Conservation (phyloP, 2,888 invertebrate genomes). For the Catocala fraxini region DNA sequence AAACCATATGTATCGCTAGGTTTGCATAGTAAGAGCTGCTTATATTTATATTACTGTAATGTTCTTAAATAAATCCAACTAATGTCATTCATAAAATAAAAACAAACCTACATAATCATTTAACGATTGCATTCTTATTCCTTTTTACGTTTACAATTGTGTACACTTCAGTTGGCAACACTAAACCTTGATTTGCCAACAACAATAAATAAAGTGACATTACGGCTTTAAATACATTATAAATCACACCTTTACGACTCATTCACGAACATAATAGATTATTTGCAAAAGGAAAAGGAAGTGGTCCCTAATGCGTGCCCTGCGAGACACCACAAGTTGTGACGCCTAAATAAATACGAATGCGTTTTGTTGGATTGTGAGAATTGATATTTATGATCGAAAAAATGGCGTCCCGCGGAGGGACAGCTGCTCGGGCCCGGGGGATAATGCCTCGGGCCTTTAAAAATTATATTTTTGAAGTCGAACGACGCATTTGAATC, state of each 20-base stretch:
- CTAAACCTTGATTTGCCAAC: slow-evolving; percentile 42
- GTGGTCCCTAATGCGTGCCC: slow-evolving; percentile 64
- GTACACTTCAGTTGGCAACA: slow-evolving; percentile 41
- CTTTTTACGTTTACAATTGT: slow-evolving; percentile 21
- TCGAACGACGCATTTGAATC: slow-evolving; percentile 54
- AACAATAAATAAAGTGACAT: slow-evolving; percentile 51
- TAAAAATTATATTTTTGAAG: slow-evolving; percentile 60
- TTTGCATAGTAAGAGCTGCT: too few species aligned
- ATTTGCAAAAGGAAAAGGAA: slow-evolving; percentile 72
- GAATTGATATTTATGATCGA: slow-evolving; percentile 86
- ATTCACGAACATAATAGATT: slow-evolving; percentile 64
- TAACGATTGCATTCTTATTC: slow-evolving; percentile 30
- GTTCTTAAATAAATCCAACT: too few species aligned
- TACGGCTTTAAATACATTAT: slow-evolving; percentile 52
- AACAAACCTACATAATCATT: slow-evolving; percentile 14
- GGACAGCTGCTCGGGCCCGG: slow-evolving; percentile 67
- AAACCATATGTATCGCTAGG: too few species aligned
- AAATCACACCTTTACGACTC: slow-evolving; percentile 63
- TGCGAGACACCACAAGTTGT: slow-evolving; percentile 64
- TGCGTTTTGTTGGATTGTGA: slow-evolving; percentile 79
- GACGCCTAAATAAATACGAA: slow-evolving; percentile 84
- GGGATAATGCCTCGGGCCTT: slow-evolving; percentile 63
- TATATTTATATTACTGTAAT: too few species aligned
- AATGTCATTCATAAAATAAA: background rate
- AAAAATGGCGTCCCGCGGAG: slow-evolving; percentile 79